Percentiles rank a stretch among this genome's conserved stretches.
These are phyloP conservation scores for Cydia fagiglandana DNA, from an alignment of 1,140 invertebrate genomes.

Conservation along the genomic window DNA sequence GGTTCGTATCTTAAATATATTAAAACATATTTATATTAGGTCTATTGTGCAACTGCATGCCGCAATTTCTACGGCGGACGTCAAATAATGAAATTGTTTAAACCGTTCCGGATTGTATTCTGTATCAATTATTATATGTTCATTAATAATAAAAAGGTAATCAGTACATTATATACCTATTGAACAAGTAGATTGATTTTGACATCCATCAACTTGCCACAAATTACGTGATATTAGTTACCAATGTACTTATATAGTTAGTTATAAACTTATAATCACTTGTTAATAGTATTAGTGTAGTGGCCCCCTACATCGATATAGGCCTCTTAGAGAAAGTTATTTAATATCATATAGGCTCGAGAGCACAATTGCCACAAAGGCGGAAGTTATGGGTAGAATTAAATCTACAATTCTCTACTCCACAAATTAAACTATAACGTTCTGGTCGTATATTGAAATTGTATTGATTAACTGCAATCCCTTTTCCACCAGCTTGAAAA, in stretches of 20 bases:
- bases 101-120: no score
- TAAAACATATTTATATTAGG: no score
- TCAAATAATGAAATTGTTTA: no score
- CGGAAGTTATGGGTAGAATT: not conserved
- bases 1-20: no score
- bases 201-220: no score
- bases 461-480: not conserved
- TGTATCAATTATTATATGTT: no score
- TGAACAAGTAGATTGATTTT: no score
- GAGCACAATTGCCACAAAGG: slow-evolving; percentile 5
- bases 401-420: not conserved
- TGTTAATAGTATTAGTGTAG: not conserved
- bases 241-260: not conserved
- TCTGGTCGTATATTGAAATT: not conserved
- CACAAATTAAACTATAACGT: not conserved
- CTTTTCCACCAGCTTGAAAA: not conserved
- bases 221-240: no score
- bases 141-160: no score
- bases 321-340: not conserved
- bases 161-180: no score
- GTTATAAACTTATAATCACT: not conserved
- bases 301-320: not conserved
- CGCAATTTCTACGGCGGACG: no score
- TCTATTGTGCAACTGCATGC: no score
- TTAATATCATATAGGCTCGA: not conserved